Percentiles rank a stretch among this genome's conserved stretches.
Conservation (phyloP, 2,797 vertebrate genomes). For the Betta splendens region DNA sequence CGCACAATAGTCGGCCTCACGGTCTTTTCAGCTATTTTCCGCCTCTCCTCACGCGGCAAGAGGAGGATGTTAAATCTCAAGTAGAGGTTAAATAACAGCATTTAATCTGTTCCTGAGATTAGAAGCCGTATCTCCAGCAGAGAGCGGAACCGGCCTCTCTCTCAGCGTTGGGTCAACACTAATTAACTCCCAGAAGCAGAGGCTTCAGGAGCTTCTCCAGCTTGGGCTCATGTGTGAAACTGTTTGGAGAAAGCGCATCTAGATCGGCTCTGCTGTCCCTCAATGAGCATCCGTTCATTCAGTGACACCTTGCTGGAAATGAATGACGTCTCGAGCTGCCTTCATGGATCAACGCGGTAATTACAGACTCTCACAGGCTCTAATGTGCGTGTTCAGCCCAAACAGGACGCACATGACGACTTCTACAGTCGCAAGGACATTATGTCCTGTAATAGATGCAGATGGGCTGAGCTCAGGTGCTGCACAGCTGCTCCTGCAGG, state of each 20-base stretch:
- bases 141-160: conserved; percentile 7
- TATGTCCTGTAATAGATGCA: conserved; percentile 54
- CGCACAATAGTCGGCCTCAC: conserved; percentile 33
- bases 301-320: too few species aligned
- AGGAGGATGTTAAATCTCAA: not conserved
- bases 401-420: conserved; percentile 21
- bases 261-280: too few species aligned
- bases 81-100: conserved; percentile 9
- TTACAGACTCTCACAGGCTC: conserved; percentile 5
- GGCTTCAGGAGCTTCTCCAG: conserved; percentile 16
- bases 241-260: too few species aligned
- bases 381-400: conserved; percentile 7
- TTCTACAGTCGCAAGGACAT: conserved; percentile 44
- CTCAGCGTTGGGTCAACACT: conserved; percentile 28
- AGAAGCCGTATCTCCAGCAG: conserved; percentile 13
- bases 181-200: conserved; percentile 53
- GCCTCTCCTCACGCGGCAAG: conserved; percentile 2
- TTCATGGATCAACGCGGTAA: conserved; percentile 8
- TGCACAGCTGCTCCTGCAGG: conserved; percentile 44
- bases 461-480: conserved; percentile 42
- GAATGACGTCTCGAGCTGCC: conserved; percentile 1
- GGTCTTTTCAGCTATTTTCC: conserved; percentile 17
- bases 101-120: conserved; percentile 29
- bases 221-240: too few species aligned
- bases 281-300: too few species aligned